Evolutionary conservation across 2,797 vertebrate genomes (phyloP), one percentile per base, ranked within the genome.

Genomic region (Diglossa cyanea): DNA sequence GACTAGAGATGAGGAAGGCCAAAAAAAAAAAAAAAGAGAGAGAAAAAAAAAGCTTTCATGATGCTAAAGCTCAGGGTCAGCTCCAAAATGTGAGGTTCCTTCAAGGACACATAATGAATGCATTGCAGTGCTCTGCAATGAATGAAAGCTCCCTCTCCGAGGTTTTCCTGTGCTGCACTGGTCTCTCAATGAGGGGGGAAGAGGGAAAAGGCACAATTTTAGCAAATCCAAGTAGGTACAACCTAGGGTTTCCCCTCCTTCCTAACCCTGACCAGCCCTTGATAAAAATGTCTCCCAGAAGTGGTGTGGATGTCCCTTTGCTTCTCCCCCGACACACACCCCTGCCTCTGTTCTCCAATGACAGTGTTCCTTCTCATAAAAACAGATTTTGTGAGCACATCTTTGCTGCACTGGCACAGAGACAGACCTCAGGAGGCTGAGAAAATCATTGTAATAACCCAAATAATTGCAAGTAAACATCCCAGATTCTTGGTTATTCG

Each of bases 31-130:
- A 33, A 25, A 16, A 9, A 6, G 35, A 3, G 4, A 11, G 3
- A 6, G 10, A 58, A 48, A 54, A 48, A 19, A 18, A n/a, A 31
- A 26, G 6, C 75, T 86, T 94, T 93, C 44, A 51, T 91, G 35
- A 61, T 76, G 67, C 48, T 84, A 81, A 91, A 84, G 74, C 83
- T 79, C 85, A 81, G 93, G 93, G 77, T 94, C 86, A 95, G 80
- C 86, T 75, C n/a, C 40, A 79, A 91, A 94, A 88, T 2, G 3
- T 65, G 51, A 37, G 73, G 66, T 92, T 96, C 72, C 55, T 91
- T 93, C 93, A 94, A 96, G 93, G 96, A 92, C 90, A 93, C 2
- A 0, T 16, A 48, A 10, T 42, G 18, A 94, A 92, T 82, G 77
- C 50, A 28, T 33, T 88, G 58, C 78, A 91, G 65, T 26, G 17